Evolutionary conservation across 2,113 vertebrate species (phyloP), one percentile per base, ranked within the genome.

Genomic region (Pseudorhombus dupliciocellatus): DNA sequence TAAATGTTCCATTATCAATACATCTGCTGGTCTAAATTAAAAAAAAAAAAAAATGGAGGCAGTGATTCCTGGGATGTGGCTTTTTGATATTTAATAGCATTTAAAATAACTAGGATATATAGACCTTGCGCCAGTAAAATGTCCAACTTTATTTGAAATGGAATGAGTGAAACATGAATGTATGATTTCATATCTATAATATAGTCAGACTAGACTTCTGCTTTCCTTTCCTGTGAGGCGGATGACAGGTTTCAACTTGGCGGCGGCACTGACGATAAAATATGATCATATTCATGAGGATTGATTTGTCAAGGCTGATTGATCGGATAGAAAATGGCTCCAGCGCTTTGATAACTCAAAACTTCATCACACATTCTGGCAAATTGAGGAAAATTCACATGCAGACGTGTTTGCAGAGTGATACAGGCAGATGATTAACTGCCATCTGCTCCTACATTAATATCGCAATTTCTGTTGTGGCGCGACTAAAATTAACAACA

Each of bases 371-470:
- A 44, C 51, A 52, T 64, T 62, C 31, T 60, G 55, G 34, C 34
- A 37, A 37, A 37, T 37, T 3, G 34, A 37, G 34, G 34, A 37
- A 37, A 11, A 37, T 37, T 4, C 34, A 9, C 34, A 10, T 0
- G 34, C 46, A 8, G 79, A 66, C 57, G 22, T 73, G 73, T 81
- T 71, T 70, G 42, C 42, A 6, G 42, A 44, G 42, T 1, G 55
- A 73, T 73, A 22, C 51, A 48, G 72, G 76, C 69, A 52, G 70
- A 82, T 65, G 73, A 83, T 80, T 72, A 75, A 72, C 51, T 71
- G 74, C 84, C 85, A 85, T 86, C 82, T 88, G 84, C 72, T 53
- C 40, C n/a, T 34, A 71, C 42, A 52, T 75, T 75, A 80, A 55
- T 60, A 70, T 68, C 82, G 72, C 25, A 11, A 59, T 66, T 31